phyloP scores from a whole-genome alignment of 2,888 invertebrate species.

The Sphecodes monilicornis region DNA sequence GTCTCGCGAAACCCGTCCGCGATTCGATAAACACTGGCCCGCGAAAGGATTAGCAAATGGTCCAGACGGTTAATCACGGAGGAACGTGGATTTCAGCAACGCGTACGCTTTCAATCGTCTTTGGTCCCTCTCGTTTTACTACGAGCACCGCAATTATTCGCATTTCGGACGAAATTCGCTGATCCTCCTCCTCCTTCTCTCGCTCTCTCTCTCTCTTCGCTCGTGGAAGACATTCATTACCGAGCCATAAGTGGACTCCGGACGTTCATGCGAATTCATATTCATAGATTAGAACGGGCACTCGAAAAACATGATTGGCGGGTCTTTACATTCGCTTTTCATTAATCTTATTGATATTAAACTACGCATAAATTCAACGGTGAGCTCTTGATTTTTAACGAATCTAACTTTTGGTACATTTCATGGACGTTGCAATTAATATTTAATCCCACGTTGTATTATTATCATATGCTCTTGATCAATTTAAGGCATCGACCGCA shows the following conservation, averaged over 20 bases:
- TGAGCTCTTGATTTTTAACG: background rate
- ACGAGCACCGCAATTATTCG: background rate
- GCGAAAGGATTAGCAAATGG: background rate
- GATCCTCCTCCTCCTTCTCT: background rate
- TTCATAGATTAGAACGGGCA: background rate
- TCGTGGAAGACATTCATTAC: background rate
- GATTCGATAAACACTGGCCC: conserved; percentile 20
- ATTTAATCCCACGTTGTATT: too few species aligned
- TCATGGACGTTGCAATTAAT: too few species aligned
- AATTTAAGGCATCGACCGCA: too few species aligned
- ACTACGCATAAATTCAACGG: background rate
- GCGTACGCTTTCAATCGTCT: background rate
- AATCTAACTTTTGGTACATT: too few species aligned
- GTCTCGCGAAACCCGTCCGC: conserved; percentile 10
- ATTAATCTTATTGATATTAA: background rate
- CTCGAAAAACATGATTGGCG: background rate
- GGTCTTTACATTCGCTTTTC: background rate
- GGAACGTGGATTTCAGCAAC: background rate
- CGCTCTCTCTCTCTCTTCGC: background rate
- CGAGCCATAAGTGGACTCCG: background rate
- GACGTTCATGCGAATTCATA: background rate
- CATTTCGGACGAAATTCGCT: background rate
- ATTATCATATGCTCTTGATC: too few species aligned
- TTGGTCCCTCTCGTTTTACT: background rate
- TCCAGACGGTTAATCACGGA: conserved; percentile 9